Base-by-base conservation (phyloP, 2,113 vertebrate species). In the Gasterosteus aculeatus region DNA sequence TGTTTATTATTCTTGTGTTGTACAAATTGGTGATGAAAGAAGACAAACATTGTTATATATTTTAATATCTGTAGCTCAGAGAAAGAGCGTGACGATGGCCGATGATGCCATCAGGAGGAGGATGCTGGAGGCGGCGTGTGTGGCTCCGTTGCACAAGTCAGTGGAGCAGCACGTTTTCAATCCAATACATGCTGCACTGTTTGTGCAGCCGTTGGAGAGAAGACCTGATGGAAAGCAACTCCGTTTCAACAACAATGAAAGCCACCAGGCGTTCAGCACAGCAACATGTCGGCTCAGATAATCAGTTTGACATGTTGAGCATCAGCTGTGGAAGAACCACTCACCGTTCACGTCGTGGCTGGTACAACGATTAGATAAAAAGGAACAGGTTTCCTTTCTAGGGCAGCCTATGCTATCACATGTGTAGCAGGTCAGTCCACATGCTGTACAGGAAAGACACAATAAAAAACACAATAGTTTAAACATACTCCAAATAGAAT, bases 131-230 rank as follows among this genome's bases (percentile, higher is more conserved):
- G 57, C 72, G 38, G 59, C 62, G 11, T 69, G 31, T 19, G 19
- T 41, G 42, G 72, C 75, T 3, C 14, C 18, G 59, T 91, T 90
- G 49, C 88, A 87, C 49, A 82, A 12, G 57, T 90, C 69, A 2
- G 15, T 68, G 53, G 35, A 38, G 7, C 35, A 38, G 35, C 35
- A 38, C 3, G 6, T 6, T 38, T 7, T 6, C 35, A 6, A 7
- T 38, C 1, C 35, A 38, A 38, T 1, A 38, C 35, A 38, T 4
- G 5, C 0, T 38, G 1, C 7, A 38, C 35, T 38, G 5, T 4
- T 35, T 5, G 6, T 6, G 35, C 35, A 38, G 5, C 6, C 7
- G 5, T 38, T 38, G 35, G 35, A 6, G 35, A 38, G 5, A 38
- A 38, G 0, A 7, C 35, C 35, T 38, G 35, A 38, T 38, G 35